These are phyloP conservation scores for Pteromalus puparum DNA, from an alignment of 1,140 invertebrate species.

Conservation along the genomic window DNA sequence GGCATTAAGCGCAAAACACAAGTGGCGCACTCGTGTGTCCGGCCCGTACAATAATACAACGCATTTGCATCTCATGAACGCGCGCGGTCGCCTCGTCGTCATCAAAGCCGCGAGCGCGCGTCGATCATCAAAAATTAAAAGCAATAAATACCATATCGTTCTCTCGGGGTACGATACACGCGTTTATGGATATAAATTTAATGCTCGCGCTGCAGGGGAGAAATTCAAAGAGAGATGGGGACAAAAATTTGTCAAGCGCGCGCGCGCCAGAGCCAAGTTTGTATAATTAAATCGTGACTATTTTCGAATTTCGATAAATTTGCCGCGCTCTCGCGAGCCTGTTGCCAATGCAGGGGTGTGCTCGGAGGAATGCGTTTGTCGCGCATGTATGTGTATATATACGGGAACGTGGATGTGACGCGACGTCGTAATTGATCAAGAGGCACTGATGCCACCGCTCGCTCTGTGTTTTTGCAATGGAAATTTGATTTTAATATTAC, in stretches of 20 bases:
- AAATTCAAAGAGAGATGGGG: neutral
- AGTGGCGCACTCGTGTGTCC: constrained; percentile 16
- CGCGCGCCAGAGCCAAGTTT: constrained; percentile 7
- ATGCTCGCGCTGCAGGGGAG: neutral
- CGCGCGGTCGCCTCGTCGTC: neutral
- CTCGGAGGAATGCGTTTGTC: neutral
- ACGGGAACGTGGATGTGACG: constrained; percentile 25
- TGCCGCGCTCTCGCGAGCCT: constrained; percentile 16
- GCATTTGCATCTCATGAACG: constrained; percentile 38
- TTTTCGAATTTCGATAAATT: constrained; percentile 52
- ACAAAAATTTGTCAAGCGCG: constrained; percentile 39
- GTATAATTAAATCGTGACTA: constrained; percentile 49
- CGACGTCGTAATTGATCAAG: neutral
- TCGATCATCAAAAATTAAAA: constrained; percentile 40
- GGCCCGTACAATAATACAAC: constrained; percentile 1
- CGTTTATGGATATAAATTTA: constrained; percentile 29
- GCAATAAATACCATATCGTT: constrained; percentile 39
- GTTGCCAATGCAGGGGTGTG: neutral
- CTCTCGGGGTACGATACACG: neutral
- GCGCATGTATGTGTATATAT: neutral
- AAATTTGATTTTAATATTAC: neutral
- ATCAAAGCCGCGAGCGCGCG: neutral
- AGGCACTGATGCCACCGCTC: neutral
- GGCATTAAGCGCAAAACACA: neutral
- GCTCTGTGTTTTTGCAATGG: neutral